Evolutionary conservation across 2,888 invertebrate genomes (phyloP), one percentile per base, ranked within the genome.

Genomic region (Crepidodera aurea): DNA sequence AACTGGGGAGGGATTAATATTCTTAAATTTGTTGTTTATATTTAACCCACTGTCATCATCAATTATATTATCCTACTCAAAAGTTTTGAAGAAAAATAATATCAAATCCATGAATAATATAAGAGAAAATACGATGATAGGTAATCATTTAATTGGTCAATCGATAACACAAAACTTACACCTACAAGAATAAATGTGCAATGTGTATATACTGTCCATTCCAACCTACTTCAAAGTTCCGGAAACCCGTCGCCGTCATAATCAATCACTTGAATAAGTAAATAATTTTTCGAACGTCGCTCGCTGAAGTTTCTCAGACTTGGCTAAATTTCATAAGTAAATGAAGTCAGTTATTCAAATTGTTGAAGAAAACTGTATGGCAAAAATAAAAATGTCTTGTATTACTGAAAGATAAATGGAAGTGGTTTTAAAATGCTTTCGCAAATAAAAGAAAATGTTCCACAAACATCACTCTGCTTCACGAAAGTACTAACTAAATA

Each of bases 251-350:
- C 44, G 22, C 34, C 13, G 16, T 56, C 34, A 19, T 13, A 56
- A 44, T 56, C 55, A 46, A 56, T 56, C 55, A 56, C 16, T 27
- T 34, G 34, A 56, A 46, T 56, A 56, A 46, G 32, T 46, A 56
- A 56, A 44, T 44, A 56, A 56, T 56, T 22, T 44, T 56, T 34
- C 22, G 15, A 18, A 29, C 55, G 25, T 19, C 19, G 13, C n/a
- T n/a, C n/a, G n/a, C 8, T 19, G 15, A 34, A 56, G 22, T 56
- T 56, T 29, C 18, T 8, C 19, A 22, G 34, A 44, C 44, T 55
- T 32, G 18, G 42, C 27, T 46, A 15, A 15, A 55, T 19, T 55
- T 34, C 5, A 27, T 44, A 22, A 19, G 34, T 39, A 56, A 34
- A 34, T n/a, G 16, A 12, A 29, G 13, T 15, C 25, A 12, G 40